These are phyloP conservation scores for Centropristis striata DNA, from an alignment of 2,113 vertebrate genomes.

Conservation along the genomic window DNA sequence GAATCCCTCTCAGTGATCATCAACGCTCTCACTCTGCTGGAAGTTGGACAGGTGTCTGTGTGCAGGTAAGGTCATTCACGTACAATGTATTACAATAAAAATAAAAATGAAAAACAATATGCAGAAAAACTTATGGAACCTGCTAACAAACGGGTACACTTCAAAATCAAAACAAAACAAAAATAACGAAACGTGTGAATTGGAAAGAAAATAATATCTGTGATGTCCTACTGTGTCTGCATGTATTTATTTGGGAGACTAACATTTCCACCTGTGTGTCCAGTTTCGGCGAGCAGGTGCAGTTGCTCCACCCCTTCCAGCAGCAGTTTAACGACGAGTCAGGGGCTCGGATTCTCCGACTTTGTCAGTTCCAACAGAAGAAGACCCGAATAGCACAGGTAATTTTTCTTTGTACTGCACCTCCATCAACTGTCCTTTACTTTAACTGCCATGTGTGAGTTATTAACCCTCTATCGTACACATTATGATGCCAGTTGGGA, in stretches of 20 bases:
- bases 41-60: slow-evolving; percentile 97
- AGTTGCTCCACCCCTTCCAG: slow-evolving; percentile 95
- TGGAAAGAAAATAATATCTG: background rate
- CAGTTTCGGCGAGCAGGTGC: slow-evolving; percentile 96
- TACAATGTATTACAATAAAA: rapidly evolving
- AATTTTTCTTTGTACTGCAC: slow-evolving; percentile 11
- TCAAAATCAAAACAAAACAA: background rate
- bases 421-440: no score
- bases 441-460: no score
- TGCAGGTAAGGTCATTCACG: slow-evolving; percentile 88
- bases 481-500: no score
- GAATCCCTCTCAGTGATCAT: slow-evolving; percentile 97
- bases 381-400: slow-evolving; percentile 98
- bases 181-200: background rate
- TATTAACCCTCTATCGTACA: no score
- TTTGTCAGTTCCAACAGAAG: slow-evolving; percentile 98
- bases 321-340: slow-evolving; percentile 95
- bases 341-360: slow-evolving; percentile 91
- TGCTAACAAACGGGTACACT: background rate
- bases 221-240: background rate
- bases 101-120: background rate
- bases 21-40: slow-evolving; percentile 94
- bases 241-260: background rate
- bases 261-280: slow-evolving; percentile 2
- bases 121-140: background rate